Evolutionary conservation across 2,888 invertebrate genomes (phyloP).

Genomic region (Hirtodrosophila duncani): DNA sequence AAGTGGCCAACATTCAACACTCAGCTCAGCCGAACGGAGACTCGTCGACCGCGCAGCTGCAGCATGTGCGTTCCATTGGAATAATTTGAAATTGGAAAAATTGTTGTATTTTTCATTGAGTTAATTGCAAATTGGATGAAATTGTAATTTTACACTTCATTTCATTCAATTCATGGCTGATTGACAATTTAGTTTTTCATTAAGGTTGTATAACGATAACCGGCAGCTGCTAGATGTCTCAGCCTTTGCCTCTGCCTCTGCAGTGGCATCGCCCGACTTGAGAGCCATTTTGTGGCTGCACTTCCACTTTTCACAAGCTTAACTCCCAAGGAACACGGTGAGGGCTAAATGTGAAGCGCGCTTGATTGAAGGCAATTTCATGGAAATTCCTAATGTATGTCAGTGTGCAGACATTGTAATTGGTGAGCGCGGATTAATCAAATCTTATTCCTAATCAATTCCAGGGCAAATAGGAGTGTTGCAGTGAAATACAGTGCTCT

Average conservation of each 20-base stretch:
- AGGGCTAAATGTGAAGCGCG: slow-evolving; percentile 25
- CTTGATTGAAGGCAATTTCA: slow-evolving; percentile 20
- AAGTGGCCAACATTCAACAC: slow-evolving; percentile 43
- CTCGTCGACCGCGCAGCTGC: slow-evolving; percentile 27
- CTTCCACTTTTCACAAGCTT: too few species aligned
- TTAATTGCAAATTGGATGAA: slow-evolving; percentile 77
- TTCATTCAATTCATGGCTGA: slow-evolving; percentile 76
- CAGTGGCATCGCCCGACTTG: background rate
- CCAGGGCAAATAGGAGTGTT: too few species aligned
- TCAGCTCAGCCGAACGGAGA: slow-evolving; percentile 9
- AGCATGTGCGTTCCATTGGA: slow-evolving; percentile 67
- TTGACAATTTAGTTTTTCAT: slow-evolving; percentile 77
- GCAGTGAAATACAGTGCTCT: too few species aligned
- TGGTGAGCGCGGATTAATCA: too few species aligned
- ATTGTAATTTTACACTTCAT: slow-evolving; percentile 78
- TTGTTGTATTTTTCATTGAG: slow-evolving; percentile 61
- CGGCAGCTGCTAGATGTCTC: too few species aligned
- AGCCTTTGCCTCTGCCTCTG: too few species aligned
- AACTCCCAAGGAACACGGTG: slow-evolving; percentile 6
- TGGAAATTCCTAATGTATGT: slow-evolving; percentile 19
- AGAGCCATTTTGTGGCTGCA: too few species aligned
- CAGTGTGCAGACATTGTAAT: slow-evolving; percentile 17
- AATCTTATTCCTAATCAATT: too few species aligned
- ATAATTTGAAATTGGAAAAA: slow-evolving; percentile 67
- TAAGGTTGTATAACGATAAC: slow-evolving; percentile 46